Conservation (phyloP, 2,113 vertebrate species). For the Alosa alosa region DNA sequence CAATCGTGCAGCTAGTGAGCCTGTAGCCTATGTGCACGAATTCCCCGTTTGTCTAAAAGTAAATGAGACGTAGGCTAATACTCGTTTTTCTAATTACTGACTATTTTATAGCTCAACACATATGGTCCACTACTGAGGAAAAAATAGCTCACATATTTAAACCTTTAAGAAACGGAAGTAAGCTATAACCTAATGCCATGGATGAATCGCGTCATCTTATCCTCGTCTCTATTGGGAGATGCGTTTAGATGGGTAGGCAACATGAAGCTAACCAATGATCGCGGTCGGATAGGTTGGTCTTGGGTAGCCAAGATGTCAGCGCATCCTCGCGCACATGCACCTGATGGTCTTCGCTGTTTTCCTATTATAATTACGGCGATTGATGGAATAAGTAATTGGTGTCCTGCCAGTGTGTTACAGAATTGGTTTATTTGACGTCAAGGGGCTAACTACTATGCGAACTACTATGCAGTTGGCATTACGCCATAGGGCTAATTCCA, state of each 20-base stretch:
- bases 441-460: too few relatives aligned
- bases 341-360: background rate
- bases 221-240: slow-evolving; percentile 11
- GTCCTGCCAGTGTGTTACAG: background rate
- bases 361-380: background rate
- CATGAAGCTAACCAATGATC: slow-evolving; percentile 3
- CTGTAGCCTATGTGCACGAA: background rate
- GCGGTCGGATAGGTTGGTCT: background rate
- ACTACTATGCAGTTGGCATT: too few relatives aligned
- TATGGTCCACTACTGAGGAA: background rate
- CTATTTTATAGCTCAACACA: background rate
- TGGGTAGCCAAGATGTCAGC: slow-evolving; percentile 1
- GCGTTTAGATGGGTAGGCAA: background rate
- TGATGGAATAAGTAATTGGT: background rate
- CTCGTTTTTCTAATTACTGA: background rate
- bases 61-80: background rate
- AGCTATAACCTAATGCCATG: background rate
- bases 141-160: background rate
- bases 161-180: slow-evolving; percentile 1
- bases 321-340: background rate
- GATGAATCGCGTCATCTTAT: background rate
- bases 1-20: background rate
- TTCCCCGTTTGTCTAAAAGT: background rate
- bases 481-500: background rate
- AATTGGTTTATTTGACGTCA: too few relatives aligned